A percentile compares a stretch with the other conserved stretches of the same genome.
These are phyloP conservation scores for Oxygymnocypris stewartii DNA, from an alignment of 2,113 vertebrate species.

Conservation along the genomic window DNA sequence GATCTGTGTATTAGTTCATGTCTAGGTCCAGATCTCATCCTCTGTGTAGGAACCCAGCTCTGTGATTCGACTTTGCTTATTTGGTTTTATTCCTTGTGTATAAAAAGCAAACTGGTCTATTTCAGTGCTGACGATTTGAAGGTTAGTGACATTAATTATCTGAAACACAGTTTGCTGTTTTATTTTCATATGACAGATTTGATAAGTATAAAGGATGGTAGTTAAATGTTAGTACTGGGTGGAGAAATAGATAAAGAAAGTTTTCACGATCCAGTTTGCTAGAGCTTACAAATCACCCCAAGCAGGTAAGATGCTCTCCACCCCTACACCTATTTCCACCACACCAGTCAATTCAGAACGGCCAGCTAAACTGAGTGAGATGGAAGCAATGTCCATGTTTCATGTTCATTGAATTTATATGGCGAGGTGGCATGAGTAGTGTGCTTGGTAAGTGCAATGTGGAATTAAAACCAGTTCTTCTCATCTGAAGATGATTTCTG, in stretches of 20 bases:
- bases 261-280: not conserved
- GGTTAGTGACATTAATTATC: not conserved
- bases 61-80: not conserved
- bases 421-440: constrained; percentile 1
- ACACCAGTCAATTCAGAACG: not conserved
- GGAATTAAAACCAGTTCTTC: constrained; percentile 32
- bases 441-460: constrained; percentile 2
- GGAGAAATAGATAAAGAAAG: not conserved
- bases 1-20: not conserved
- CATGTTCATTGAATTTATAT: not conserved
- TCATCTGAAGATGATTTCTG: constrained; percentile 1
- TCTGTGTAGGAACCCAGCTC: not conserved
- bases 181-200: not conserved
- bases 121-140: not conserved
- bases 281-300: not conserved
- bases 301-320: not conserved
- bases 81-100: not conserved
- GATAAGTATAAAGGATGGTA: not conserved
- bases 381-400: not conserved
- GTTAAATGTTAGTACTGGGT: not conserved
- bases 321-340: not conserved
- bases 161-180: not conserved
- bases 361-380: not conserved
- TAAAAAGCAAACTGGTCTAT: not conserved
- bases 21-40: not conserved